phyloP scores from a whole-genome alignment of 2,888 invertebrate genomes.

The Arctia plantaginis region DNA sequence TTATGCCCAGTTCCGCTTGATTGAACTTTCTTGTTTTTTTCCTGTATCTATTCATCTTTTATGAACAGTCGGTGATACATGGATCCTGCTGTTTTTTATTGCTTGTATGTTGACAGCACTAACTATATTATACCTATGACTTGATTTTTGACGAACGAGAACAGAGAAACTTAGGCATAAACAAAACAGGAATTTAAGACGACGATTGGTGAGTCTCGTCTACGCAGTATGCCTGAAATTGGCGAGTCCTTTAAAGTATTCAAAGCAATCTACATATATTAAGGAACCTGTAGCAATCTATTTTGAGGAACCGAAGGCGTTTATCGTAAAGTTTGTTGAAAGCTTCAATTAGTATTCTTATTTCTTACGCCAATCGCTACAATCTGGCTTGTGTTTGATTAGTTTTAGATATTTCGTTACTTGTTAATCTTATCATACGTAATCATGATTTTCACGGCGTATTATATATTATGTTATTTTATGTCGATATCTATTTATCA shows the following conservation, averaged over 20 bases:
- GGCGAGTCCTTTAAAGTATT: neutral
- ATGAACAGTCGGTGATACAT: slow-evolving; percentile 24
- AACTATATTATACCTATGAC: neutral
- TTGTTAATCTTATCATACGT: neutral
- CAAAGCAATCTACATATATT: slow-evolving; percentile 5
- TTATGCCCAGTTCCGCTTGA: slow-evolving; percentile 27
- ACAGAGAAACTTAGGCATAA: neutral
- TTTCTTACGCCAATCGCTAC: neutral
- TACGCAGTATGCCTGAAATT: neutral
- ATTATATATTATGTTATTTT: neutral
- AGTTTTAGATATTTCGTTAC: neutral
- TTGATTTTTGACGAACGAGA: neutral
- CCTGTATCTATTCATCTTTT: slow-evolving; percentile 24
- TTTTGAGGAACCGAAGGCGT: neutral
- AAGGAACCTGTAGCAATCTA: neutral
- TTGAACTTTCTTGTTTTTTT: slow-evolving; percentile 37
- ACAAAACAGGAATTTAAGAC: neutral
- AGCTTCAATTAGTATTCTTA: neutral
- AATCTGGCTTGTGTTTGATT: neutral
- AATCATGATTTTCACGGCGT: neutral
- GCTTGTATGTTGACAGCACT: neutral
- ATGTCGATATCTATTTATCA: too few relatives aligned
- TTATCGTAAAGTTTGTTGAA: neutral
- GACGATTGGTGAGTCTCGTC: neutral
- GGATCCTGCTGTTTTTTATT: slow-evolving; percentile 27